Base-by-base conservation (phyloP, 2,797 vertebrate genomes). In the Argya squamiceps region DNA sequence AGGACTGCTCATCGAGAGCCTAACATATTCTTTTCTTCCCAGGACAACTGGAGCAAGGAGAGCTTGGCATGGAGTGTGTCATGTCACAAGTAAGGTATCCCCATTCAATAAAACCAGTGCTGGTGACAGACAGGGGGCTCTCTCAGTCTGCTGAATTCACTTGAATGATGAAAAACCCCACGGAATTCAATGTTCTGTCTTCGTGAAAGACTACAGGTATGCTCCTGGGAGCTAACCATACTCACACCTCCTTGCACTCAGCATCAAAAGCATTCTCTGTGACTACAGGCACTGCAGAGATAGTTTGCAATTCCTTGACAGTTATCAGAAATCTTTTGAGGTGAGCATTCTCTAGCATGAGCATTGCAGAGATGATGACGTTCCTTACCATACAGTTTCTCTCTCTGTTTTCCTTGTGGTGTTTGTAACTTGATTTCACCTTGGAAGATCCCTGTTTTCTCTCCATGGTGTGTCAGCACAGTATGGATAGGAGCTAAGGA, bases 301-400 rank as follows among this genome's bases (percentile, higher is more conserved):
- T 83, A 56, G 81, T 83, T 89, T 90, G 83, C 79, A 78, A 7
- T 78, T 93, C 32, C 59, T 84, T 86, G 59, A 63, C 53, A 83
- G 58, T 43, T 76, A 65, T 8, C 24, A 93, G 56, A 69, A 73
- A 37, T 58, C 78, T 76, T 93, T 67, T 16, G 68, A 88, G 70
- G 43, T 27, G 15, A 41, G 41, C 62, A 44, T 65, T 88, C 52
- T 70, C 56, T 71, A 58, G 52, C 5, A 3, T 5, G 1, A 93
- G 63, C 74, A 34, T 8, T 63, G 34, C 53, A 74, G 74, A 89
- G 32, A 23, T 37, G 26, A 79, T 69, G 23, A 58, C 0, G 0
- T 81, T 93, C 56, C 98, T 98, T 97, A 99, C 99, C 99, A 0
- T 99, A 99, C 41, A 99, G 96, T 89, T 99, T 99, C 97, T 99